phyloP scores from a whole-genome alignment of 2,797 vertebrate genomes.

The Neosalanx taihuensis region DNA sequence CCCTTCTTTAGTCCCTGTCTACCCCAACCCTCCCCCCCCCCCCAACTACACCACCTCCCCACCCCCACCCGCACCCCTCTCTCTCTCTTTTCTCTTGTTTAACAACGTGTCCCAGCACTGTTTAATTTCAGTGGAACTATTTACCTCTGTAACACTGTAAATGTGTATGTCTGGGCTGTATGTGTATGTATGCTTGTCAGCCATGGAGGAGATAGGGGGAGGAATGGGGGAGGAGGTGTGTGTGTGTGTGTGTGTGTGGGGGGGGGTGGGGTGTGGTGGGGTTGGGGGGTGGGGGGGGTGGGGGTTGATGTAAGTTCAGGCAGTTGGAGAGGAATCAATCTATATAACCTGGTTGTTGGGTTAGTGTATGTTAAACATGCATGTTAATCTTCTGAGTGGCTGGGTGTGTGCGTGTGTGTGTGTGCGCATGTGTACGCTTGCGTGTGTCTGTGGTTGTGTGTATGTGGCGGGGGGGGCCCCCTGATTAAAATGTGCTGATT shows the following conservation, averaged over 20 bases:
- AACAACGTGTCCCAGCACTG: constrained; percentile 66
- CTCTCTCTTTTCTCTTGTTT: constrained; percentile 43
- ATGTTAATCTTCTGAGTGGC: background rate
- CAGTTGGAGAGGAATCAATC: constrained; percentile 3
- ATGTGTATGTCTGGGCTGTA: constrained; percentile 37
- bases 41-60: constrained; percentile 16
- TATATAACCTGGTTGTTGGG: background rate
- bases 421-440: background rate
- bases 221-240: constrained; percentile 18
- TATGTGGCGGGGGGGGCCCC: background rate
- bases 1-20: background rate
- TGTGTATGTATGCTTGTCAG: constrained; percentile 36
- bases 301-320: background rate
- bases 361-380: background rate
- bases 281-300: constrained; percentile 22
- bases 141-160: constrained; percentile 74
- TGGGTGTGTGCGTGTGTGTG: background rate
- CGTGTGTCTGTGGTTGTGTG: no score
- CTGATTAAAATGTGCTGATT: constrained; percentile 68
- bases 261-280: constrained; percentile 40
- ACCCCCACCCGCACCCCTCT: no score
- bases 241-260: constrained; percentile 37
- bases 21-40: background rate
- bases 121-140: constrained; percentile 71
- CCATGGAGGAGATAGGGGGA: constrained; percentile 44